Evolutionary conservation across 2,113 vertebrate genomes (phyloP).

Genomic region (Echinops telfairi): DNA sequence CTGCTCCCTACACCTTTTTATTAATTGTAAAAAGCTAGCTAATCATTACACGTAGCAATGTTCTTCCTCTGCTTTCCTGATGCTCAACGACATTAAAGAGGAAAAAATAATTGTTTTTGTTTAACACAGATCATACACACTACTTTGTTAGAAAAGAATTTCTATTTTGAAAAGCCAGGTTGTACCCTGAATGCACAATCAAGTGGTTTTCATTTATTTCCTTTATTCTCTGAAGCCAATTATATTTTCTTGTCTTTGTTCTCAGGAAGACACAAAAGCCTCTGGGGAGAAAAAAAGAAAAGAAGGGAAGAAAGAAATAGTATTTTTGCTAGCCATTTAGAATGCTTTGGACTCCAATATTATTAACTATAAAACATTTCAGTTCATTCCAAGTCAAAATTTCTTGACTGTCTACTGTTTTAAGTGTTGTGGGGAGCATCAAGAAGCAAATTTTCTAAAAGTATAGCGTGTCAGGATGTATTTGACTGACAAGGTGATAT

Average conservation of each 20-base stretch:
- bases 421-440: background rate
- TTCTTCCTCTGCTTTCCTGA: background rate
- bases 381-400: background rate
- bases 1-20: background rate
- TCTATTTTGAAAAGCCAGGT: slow-evolving; percentile 14
- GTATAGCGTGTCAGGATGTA: background rate
- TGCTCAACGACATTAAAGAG: background rate
- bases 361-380: background rate
- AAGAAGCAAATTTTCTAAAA: background rate
- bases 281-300: background rate
- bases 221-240: background rate
- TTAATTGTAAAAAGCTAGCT: background rate
- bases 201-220: background rate
- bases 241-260: background rate
- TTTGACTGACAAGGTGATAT: background rate
- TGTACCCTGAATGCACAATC: background rate
- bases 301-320: background rate
- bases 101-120: background rate
- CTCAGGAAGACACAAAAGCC: background rate
- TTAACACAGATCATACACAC: background rate
- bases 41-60: background rate
- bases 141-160: background rate
- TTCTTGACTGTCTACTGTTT: background rate
- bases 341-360: background rate
- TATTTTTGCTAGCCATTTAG: background rate